Evolutionary conservation across 30 jellyfish, hydroid and myxozoan species (phyloP), one percentile per base, ranked within the genome.

Genomic region (Aurelia coerulea): DNA sequence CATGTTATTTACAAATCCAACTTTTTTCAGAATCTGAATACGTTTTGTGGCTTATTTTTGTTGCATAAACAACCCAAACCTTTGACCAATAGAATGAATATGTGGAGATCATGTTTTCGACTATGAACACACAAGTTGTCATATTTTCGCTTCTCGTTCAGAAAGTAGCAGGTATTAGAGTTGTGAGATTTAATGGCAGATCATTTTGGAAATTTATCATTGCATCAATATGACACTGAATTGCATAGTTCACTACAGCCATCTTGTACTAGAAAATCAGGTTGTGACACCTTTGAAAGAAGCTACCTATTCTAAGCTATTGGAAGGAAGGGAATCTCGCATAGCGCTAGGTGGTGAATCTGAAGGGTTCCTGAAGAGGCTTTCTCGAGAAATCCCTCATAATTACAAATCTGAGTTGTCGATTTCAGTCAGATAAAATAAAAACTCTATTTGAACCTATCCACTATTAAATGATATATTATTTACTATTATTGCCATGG

Each of bases 221-320:
- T 65, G 76, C 50, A 65, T 67, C 77, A 67, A 67, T 67, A 23
- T 35, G 77, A 35, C 53, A 67, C 50, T 67, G 53, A 67, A 67
- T 67, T 67, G 50, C 10, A 58, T 67, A 35, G 54, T 67, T 67
- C 53, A 67, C 77, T 67, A 67, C 77, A 67, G 18, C 50, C 77
- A 67, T 67, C 77, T 17, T 67, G 58, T 67, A 23, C 50, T 67
- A 67, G 77, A 67, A 67, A 67, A 31, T 67, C 77, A 67, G 77
- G 77, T 67, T 67, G 77, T 67, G 41, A 67, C 77, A 6, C 77
- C 77, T 67, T 71, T 41, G 64, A 71, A 71, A 42, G 81, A 71
- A 71, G 65, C 81, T 39, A 34, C 81, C 39, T 71, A 33, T 71
- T 71, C 62, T 71, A 35, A 71, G 81, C 62, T 71, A 34, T n/a